Evolutionary conservation across 53 echinoderm and acorn worm species (phyloP).

Genomic region (Luidia sarsii): DNA sequence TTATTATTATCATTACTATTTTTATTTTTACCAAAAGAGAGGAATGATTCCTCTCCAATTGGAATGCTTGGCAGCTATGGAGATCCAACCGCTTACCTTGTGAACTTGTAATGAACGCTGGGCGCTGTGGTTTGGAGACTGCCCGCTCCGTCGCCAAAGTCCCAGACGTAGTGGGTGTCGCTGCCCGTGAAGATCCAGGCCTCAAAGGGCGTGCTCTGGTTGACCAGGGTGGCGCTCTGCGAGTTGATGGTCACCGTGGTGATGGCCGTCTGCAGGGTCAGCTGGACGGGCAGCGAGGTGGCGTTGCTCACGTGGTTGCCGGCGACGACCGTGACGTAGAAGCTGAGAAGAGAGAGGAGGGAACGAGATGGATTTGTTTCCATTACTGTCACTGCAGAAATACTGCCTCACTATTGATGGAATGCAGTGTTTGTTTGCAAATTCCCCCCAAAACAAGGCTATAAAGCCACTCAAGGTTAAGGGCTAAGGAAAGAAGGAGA

Average conservation of each 20-base stretch:
- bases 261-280: conserved; percentile 69
- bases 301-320: conserved; percentile 76
- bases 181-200: conserved; percentile 69
- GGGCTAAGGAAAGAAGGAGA: too few species aligned
- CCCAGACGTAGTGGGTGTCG: conserved; percentile 71
- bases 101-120: conserved; percentile 56
- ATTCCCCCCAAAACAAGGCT: too few species aligned
- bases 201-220: conserved; percentile 47
- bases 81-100: too few species aligned
- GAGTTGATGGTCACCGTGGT: conserved; percentile 47
- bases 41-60: too few species aligned
- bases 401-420: too few species aligned
- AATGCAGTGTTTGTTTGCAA: too few species aligned
- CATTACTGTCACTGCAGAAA: neutral
- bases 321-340: conserved; percentile 75
- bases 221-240: conserved; percentile 44
- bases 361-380: neutral
- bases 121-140: conserved; percentile 16
- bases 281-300: conserved; percentile 72
- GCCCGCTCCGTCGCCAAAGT: conserved; percentile 79
- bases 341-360: conserved; percentile 38
- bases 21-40: too few species aligned
- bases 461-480: too few species aligned
- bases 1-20: too few species aligned
- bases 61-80: too few species aligned